A percentile compares a stretch with the other conserved stretches of the same genome.
Conservation (phyloP, 2,888 invertebrate species). For the Maniola hyperantus region DNA sequence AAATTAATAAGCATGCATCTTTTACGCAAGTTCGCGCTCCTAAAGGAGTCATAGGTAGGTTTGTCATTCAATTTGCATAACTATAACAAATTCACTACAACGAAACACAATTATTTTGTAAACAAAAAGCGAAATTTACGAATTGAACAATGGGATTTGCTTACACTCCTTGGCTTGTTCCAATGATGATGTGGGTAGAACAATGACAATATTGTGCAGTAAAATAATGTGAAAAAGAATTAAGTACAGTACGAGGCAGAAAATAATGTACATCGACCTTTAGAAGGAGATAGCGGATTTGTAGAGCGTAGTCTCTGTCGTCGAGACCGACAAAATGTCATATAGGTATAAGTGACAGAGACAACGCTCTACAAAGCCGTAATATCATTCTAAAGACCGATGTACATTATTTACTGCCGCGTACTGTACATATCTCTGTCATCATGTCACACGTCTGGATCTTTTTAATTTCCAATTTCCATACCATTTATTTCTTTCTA, state of each 20-base stretch:
- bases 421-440: background rate
- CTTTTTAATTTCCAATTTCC: slow-evolving; percentile 23
- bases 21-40: no score
- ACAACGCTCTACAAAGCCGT: no score
- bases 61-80: background rate
- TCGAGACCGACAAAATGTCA: no score
- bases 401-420: no score
- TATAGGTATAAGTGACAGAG: no score
- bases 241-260: no score
- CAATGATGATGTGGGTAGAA: slow-evolving; percentile 29
- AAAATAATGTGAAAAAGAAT: slow-evolving; percentile 8
- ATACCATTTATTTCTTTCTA: slow-evolving; percentile 30
- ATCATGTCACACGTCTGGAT: slow-evolving; percentile 13
- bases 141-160: slow-evolving; percentile 32
- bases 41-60: background rate
- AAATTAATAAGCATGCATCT: no score
- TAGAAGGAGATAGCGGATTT: no score
- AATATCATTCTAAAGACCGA: no score
- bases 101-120: slow-evolving; percentile 18
- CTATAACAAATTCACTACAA: slow-evolving; percentile 15
- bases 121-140: slow-evolving; percentile 6
- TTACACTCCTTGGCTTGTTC: slow-evolving; percentile 22
- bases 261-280: no score
- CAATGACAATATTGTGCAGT: slow-evolving; percentile 29
- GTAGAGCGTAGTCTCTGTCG: no score